Evolutionary conservation across 2,888 invertebrate genomes (phyloP), one percentile per base, ranked within the genome.

Genomic region (Zootermopsis nevadensis): DNA sequence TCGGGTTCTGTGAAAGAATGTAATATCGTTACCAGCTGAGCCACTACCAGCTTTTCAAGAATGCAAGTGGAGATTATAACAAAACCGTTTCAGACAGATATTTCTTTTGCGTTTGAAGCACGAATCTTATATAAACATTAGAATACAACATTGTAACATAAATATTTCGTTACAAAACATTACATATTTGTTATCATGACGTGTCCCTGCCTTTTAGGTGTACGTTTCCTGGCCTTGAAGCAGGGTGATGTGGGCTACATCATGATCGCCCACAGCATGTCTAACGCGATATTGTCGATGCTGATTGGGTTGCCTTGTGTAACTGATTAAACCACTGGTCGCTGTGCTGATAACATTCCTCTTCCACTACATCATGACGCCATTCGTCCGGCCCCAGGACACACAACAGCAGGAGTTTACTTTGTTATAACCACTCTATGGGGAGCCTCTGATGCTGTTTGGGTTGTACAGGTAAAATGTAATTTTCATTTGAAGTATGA

Each of bases 401-500:
- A 88, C 89, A 0, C 88, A 89, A 31, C 86, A 89, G 15, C 85
- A 87, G 7, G 86, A 4, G 30, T 82, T 15, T 88, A 91, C 87
- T 94, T 91, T 88, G 88, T 92, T 80, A 89, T 93, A 19, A 92
- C 93, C 0, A 91, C 91, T 24, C 86, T 93, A 10, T 94, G 93
- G 93, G 94, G 94, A 0, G 88, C 93, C 69, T 91, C 92, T 15
- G 94, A 94, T 87, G 93, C 93, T 0, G 89, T 94, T 10, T 94
- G 93, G 93, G 93, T 97, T 85, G 97, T 98, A 3, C 97, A 94
- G 87, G 91, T 94, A 8, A 93, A 93, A 86, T 92, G 94, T 93
- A 86, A 88, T 86, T n/a, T 66, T n/a, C n/a, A n/a, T n/a, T n/a
- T n/a, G n/a, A n/a, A n/a, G n/a, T n/a, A n/a, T n/a, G n/a, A n/a